phyloP scores from a whole-genome alignment of 2,797 vertebrate species.

The Lates japonicus region DNA sequence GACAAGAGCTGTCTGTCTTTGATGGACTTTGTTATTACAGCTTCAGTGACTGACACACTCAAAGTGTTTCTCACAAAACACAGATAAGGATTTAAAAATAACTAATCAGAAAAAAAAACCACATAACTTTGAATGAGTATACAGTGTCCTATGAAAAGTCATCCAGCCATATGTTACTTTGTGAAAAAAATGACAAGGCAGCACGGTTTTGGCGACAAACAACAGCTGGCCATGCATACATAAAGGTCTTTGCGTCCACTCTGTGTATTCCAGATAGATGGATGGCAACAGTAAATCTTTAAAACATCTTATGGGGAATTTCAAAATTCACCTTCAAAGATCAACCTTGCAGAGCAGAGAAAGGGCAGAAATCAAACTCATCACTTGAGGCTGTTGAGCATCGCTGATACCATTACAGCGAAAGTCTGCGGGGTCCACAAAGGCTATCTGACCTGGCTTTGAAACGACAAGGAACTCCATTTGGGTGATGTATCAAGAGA shows the following conservation, averaged over 20 bases:
- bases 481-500: constrained; percentile 75
- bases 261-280: constrained; percentile 59
- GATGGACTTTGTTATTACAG: constrained; percentile 58
- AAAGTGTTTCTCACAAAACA: constrained; percentile 20
- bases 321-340: constrained; percentile 77
- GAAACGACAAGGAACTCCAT: constrained; percentile 73
- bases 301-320: constrained; percentile 63
- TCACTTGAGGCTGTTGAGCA: constrained; percentile 48
- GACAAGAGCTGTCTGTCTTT: constrained; percentile 55
- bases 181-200: constrained; percentile 66
- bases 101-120: constrained; percentile 37
- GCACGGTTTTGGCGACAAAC: constrained; percentile 76
- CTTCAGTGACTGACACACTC: constrained; percentile 35
- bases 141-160: constrained; percentile 78
- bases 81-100: constrained; percentile 31
- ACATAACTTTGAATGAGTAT: constrained; percentile 67
- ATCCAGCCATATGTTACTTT: constrained; percentile 79
- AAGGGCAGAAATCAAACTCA: constrained; percentile 71
- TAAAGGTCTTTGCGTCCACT: constrained; percentile 70
- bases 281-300: constrained; percentile 70
- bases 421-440: constrained; percentile 48
- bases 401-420: constrained; percentile 52
- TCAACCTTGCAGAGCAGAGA: constrained; percentile 58
- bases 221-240: constrained; percentile 84
- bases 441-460: constrained; percentile 72